Evolutionary conservation across 92 coral and sea anemone genomes (phyloP).

Genomic region (Phenganax stokvisi): DNA sequence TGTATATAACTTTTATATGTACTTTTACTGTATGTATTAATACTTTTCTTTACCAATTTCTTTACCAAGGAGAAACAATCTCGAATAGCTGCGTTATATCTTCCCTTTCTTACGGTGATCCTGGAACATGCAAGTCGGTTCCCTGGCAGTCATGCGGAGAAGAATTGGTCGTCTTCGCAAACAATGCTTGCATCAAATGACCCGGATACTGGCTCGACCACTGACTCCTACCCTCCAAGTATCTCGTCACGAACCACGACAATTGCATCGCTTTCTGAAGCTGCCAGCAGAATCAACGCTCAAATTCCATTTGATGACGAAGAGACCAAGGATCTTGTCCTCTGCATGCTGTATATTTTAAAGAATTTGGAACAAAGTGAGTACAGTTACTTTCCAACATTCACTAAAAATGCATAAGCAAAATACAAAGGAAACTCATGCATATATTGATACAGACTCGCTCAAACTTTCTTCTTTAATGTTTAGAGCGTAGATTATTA

Average conservation of each 20-base stretch:
- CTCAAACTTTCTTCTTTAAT: too few species aligned
- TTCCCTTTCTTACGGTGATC: constrained; percentile 81
- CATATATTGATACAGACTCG: too few species aligned
- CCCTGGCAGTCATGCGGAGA: constrained; percentile 84
- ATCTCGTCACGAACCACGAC: constrained; percentile 81
- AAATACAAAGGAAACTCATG: too few species aligned
- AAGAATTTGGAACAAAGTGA: constrained; percentile 93
- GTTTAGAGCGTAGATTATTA: too few species aligned
- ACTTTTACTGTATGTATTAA: background rate
- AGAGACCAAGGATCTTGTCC: constrained; percentile 79
- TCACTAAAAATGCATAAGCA: too few species aligned
- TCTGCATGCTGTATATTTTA: constrained; percentile 74
- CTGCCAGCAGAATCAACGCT: constrained; percentile 84
- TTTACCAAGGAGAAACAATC: constrained; percentile 62
- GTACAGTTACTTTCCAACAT: background rate
- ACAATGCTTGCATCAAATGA: constrained; percentile 58
- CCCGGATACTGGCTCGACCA: constrained; percentile 53
- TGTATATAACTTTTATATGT: background rate
- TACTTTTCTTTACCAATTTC: background rate
- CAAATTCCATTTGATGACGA: constrained; percentile 79
- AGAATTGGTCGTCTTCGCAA: constrained; percentile 63
- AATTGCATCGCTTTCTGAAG: constrained; percentile 65
- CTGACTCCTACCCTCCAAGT: constrained; percentile 76
- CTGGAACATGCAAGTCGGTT: constrained; percentile 95
- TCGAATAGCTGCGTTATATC: constrained; percentile 91